phyloP scores from a whole-genome alignment of 2,888 invertebrate genomes.

The Ennomos fuscantarius region DNA sequence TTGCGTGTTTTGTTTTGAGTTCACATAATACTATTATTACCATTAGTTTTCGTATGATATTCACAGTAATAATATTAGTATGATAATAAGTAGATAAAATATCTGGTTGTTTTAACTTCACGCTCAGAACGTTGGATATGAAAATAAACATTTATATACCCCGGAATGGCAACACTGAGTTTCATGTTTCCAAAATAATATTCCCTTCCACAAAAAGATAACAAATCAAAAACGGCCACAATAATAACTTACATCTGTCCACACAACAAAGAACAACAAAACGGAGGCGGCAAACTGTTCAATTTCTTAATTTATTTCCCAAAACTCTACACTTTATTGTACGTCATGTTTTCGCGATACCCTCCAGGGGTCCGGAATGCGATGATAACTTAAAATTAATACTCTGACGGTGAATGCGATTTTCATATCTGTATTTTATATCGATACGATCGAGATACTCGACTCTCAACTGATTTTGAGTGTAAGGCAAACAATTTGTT shows the following conservation, averaged over 20 bases:
- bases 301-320: slow-evolving; percentile 63
- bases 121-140: too few species aligned
- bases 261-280: slow-evolving; percentile 57
- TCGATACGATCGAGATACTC: slow-evolving; percentile 62
- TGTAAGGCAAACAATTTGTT: slow-evolving; percentile 61
- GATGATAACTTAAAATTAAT: slow-evolving; percentile 75
- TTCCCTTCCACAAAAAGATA: slow-evolving; percentile 7
- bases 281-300: slow-evolving; percentile 60
- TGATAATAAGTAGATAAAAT: too few species aligned
- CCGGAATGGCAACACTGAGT: not conserved
- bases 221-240: slow-evolving; percentile 17
- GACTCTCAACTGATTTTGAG: slow-evolving; percentile 57
- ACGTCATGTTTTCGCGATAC: slow-evolving; percentile 66
- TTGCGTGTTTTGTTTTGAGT: too few species aligned
- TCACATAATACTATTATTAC: too few species aligned
- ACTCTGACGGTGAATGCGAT: slow-evolving; percentile 75
- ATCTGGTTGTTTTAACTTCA: too few species aligned
- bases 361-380: slow-evolving; percentile 61
- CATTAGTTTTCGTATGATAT: too few species aligned
- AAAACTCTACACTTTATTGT: slow-evolving; percentile 69
- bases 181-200: slow-evolving; percentile 12
- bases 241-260: slow-evolving; percentile 39
- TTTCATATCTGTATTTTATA: slow-evolving; percentile 71
- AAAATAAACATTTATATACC: not conserved
- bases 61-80: too few species aligned